Evolutionary conservation across 2,888 invertebrate species (phyloP).

Genomic region (Chesias legatella): DNA sequence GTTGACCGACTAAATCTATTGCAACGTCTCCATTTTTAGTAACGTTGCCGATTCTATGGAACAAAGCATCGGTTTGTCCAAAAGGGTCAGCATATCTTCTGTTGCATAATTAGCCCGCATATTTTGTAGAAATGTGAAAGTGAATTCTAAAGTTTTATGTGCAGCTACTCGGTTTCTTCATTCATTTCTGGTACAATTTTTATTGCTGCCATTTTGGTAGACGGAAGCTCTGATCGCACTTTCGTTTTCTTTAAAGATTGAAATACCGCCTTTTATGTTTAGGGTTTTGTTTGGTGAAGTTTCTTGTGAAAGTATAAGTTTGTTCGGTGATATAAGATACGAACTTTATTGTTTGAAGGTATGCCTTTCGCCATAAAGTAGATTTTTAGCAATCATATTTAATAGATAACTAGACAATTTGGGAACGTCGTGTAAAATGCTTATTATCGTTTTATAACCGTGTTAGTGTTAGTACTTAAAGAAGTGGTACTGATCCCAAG

Average conservation of each 20-base stretch:
- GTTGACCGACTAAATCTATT: constrained; percentile 27
- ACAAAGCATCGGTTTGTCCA: constrained; percentile 23
- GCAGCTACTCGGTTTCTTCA: constrained; percentile 49
- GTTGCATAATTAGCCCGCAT: constrained; percentile 31
- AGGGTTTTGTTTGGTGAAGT: constrained; percentile 28
- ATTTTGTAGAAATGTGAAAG: constrained; percentile 59
- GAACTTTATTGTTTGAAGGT: constrained; percentile 1
- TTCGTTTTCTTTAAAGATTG: constrained; percentile 37
- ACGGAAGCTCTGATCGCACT: constrained; percentile 32
- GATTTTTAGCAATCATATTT: too few species aligned
- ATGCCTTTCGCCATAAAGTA: too few species aligned
- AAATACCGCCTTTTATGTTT: constrained; percentile 26
- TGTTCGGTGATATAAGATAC: constrained; percentile 8
- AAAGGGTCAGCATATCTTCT: constrained; percentile 26
- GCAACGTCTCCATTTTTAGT: constrained; percentile 16
- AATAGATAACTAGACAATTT: too few species aligned
- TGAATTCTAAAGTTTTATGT: constrained; percentile 49
- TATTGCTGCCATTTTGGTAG: constrained; percentile 40
- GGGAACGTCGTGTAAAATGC: too few species aligned
- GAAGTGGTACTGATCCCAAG: too few species aligned
- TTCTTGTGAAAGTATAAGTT: constrained; percentile 13
- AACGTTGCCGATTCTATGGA: constrained; percentile 11
- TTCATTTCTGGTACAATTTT: constrained; percentile 40
- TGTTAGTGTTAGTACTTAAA: too few species aligned
- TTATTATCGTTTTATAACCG: too few species aligned